Evolutionary conservation across 2,113 vertebrate species (phyloP).

Genomic region (Corydoras sp.): DNA sequence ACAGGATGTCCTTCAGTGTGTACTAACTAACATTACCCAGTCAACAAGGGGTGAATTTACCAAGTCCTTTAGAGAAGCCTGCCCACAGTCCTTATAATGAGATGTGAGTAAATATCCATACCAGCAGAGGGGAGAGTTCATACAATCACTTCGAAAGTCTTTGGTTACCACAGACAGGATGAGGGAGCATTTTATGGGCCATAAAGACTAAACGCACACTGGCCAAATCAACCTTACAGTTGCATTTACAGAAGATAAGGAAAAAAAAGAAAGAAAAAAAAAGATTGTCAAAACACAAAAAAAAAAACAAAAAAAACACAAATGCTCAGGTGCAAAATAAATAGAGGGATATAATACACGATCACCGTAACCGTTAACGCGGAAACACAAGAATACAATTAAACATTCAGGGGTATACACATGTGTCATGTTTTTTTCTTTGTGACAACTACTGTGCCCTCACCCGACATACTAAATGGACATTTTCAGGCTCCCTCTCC

Average conservation of each 20-base stretch:
- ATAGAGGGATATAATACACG: background rate
- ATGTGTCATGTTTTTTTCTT: slow-evolving; percentile 15
- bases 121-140: slow-evolving; percentile 47
- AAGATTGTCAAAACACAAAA: slow-evolving; percentile 67
- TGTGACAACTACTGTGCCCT: slow-evolving; percentile 53
- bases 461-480: slow-evolving; percentile 64
- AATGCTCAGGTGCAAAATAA: slow-evolving; percentile 22
- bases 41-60: slow-evolving; percentile 65
- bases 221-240: slow-evolving; percentile 34
- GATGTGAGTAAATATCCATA: background rate
- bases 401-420: slow-evolving; percentile 52
- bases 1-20: slow-evolving; percentile 78
- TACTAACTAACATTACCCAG: slow-evolving; percentile 81
- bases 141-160: slow-evolving; percentile 75
- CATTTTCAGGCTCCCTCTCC: slow-evolving; percentile 75
- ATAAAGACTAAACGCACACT: slow-evolving; percentile 34
- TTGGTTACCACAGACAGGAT: slow-evolving; percentile 67
- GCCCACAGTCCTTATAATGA: slow-evolving; percentile 60
- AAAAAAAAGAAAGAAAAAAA: slow-evolving; percentile 1
- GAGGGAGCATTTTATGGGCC: slow-evolving; percentile 45
- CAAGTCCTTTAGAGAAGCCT: slow-evolving; percentile 77
- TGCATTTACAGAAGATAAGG: slow-evolving; percentile 37
- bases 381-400: slow-evolving; percentile 10
- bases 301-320: slow-evolving; percentile 54
- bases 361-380: background rate